Evolutionary conservation across 2,797 vertebrate species (phyloP).

Genomic region (Erethizon dorsatum): DNA sequence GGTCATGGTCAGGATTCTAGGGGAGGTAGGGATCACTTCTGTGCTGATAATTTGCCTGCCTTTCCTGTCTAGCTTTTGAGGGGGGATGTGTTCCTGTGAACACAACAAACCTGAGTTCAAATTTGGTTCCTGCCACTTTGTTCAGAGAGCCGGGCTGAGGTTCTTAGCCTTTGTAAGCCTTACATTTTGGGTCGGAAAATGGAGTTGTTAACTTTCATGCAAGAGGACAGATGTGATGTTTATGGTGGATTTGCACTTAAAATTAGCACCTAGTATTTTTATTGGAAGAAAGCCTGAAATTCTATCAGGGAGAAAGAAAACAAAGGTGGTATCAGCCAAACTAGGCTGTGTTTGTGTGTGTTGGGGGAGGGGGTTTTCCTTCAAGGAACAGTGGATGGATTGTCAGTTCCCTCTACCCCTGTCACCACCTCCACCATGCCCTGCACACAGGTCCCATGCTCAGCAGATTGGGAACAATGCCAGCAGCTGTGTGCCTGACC

Average conservation of each 20-base stretch:
- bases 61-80: neutral
- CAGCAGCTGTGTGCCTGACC: neutral
- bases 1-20: neutral
- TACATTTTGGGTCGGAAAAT: conserved; percentile 2
- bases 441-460: neutral
- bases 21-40: neutral
- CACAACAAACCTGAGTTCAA: neutral
- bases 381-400: neutral
- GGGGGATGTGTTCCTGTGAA: neutral
- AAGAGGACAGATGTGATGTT: neutral
- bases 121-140: neutral
- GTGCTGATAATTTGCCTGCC: neutral
- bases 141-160: neutral
- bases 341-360: neutral
- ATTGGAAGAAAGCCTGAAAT: conserved; percentile 36
- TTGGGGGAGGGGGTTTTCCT: neutral
- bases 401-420: no score
- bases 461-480: neutral
- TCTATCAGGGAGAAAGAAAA: neutral
- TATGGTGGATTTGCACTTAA: neutral
- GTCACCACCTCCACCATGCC: neutral
- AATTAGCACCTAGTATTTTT: conserved; percentile 63
- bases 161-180: neutral
- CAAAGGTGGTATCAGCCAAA: neutral
- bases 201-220: neutral